phyloP scores from a whole-genome alignment of 2,888 invertebrate genomes.

The Noctua janthina region DNA sequence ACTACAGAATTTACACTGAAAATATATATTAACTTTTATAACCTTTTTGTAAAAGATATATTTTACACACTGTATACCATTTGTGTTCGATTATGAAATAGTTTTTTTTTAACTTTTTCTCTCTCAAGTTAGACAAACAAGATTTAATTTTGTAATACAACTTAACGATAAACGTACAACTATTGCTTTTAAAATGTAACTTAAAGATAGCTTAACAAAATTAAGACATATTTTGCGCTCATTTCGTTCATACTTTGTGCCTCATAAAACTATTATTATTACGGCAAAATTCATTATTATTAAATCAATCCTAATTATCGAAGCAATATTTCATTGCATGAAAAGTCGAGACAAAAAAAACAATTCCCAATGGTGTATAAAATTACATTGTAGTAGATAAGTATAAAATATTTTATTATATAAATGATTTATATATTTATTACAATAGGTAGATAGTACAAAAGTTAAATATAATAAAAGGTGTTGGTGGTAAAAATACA shows the following conservation, averaged over 20 bases:
- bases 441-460: constrained; percentile 57
- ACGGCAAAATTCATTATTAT: neutral
- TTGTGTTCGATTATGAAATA: constrained; percentile 30
- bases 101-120: constrained; percentile 31
- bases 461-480: constrained; percentile 52
- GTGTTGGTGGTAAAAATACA: constrained; percentile 51
- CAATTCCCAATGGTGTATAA: constrained; percentile 50
- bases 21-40: constrained; percentile 44
- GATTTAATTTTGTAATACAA: constrained; percentile 5
- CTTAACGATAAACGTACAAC: constrained; percentile 1
- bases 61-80: constrained; percentile 42
- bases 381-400: constrained; percentile 53
- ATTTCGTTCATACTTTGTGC: constrained; percentile 48
- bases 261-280: constrained; percentile 8
- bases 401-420: constrained; percentile 64
- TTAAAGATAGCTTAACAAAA: constrained; percentile 18
- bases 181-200: constrained; percentile 24
- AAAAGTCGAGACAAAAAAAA: constrained; percentile 36
- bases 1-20: constrained; percentile 68
- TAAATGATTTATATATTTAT: constrained; percentile 60
- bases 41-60: constrained; percentile 52
- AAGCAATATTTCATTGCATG: constrained; percentile 43
- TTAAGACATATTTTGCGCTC: constrained; percentile 39
- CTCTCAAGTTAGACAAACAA: constrained; percentile 45
- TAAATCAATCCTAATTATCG: constrained; percentile 10